Evolutionary conservation across 2,888 invertebrate genomes (phyloP).

Genomic region (Empis stercorea): DNA sequence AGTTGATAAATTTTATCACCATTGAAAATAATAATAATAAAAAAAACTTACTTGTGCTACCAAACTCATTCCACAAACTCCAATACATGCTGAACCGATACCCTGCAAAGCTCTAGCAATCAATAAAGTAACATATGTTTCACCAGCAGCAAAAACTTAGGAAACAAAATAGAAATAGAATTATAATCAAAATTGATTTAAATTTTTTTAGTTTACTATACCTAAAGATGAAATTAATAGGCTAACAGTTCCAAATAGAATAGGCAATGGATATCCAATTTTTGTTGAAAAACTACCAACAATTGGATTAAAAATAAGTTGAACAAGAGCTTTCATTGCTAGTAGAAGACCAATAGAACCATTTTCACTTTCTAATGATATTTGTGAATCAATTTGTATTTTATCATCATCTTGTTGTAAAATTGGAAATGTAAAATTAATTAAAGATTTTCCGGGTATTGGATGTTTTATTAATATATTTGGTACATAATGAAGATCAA

Average conservation of each 20-base stretch:
- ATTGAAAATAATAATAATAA: neutral
- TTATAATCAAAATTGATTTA: too few relatives aligned
- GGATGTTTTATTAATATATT: constrained; percentile 33
- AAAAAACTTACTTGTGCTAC: constrained; percentile 42
- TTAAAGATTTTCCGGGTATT: constrained; percentile 32
- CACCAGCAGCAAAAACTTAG: constrained; percentile 62
- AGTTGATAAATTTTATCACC: too few relatives aligned
- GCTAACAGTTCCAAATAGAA: constrained; percentile 54
- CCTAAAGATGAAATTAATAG: constrained; percentile 53
- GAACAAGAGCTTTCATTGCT: constrained; percentile 69
- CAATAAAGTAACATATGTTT: constrained; percentile 53
- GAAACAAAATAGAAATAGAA: neutral
- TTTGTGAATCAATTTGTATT: constrained; percentile 5
- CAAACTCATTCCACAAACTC: constrained; percentile 69
- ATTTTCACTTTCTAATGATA: constrained; percentile 41
- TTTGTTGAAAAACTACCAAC: constrained; percentile 54
- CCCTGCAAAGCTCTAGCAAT: constrained; percentile 68
- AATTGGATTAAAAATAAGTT: constrained; percentile 62
- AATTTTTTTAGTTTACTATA: constrained; percentile 36
- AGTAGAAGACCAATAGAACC: constrained; percentile 53
- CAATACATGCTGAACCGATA: constrained; percentile 64
- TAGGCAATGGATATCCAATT: constrained; percentile 53
- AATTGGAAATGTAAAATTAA: constrained; percentile 25
- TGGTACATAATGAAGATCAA: constrained; percentile 20
- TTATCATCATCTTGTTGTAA: constrained; percentile 13